Conservation (phyloP, 2,113 vertebrate genomes). For the Bagarius yarrelli region DNA sequence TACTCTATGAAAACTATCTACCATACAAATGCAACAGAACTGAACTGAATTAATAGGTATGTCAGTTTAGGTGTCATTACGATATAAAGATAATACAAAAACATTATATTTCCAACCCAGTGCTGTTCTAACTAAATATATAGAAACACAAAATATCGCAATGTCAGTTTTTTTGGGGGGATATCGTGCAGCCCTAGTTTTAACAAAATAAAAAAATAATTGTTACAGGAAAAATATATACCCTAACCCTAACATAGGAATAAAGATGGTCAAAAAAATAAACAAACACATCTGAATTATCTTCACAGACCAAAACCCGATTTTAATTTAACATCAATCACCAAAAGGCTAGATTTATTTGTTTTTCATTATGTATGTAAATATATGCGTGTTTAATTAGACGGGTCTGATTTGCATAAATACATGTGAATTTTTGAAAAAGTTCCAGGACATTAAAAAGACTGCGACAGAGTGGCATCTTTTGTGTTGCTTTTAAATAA, state of each 20-base stretch:
- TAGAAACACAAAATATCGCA: no score
- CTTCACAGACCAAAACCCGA: neutral
- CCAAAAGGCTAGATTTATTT: neutral
- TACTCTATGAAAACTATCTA: no score
- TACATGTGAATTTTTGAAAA: constrained; percentile 8
- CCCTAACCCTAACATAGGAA: neutral
- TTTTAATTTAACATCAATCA: constrained; percentile 4
- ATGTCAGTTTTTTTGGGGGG: no score
- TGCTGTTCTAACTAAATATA: no score
- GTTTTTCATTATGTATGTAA: neutral
- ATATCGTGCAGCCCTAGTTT: no score
- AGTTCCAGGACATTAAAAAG: neutral
- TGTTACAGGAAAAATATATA: neutral
- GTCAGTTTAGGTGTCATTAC: neutral
- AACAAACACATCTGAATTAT: neutral
- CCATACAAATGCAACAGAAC: no score
- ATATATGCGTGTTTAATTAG: constrained; percentile 20
- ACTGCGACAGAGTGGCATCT: neutral
- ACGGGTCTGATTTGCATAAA: constrained; percentile 7
- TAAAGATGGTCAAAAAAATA: neutral
- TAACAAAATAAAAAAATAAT: neutral
- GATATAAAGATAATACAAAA: neutral
- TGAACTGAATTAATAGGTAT: neutral
- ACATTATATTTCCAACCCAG: neutral
- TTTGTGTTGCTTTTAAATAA: neutral